phyloP scores from a whole-genome alignment of 2,113 vertebrate genomes.

The Callorhinus ursinus region DNA sequence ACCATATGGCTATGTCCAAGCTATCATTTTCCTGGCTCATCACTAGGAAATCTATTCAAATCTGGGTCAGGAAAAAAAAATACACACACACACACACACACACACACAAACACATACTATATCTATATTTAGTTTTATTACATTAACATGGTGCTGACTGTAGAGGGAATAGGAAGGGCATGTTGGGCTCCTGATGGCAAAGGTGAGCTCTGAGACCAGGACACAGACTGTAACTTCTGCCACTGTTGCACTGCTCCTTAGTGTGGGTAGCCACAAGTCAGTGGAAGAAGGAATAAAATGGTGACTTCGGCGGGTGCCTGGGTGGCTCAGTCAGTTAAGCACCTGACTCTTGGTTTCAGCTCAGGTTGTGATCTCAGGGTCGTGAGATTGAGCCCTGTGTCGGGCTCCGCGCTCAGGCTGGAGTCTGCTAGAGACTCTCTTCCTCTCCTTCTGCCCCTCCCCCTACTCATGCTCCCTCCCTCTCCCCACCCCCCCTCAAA shows the following conservation, averaged over 20 bases:
- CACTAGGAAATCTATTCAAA: not conserved
- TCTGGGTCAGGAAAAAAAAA: not conserved
- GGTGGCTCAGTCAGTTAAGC: not conserved
- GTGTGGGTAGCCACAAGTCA: not conserved
- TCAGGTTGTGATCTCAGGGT: not conserved
- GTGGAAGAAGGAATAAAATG: not conserved
- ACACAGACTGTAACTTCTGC: not conserved
- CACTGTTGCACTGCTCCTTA: not conserved
- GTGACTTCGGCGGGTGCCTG: not conserved
- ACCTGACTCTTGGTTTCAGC: not conserved
- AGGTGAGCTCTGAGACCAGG: not conserved
- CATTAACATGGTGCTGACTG: not conserved
- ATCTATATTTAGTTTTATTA: not conserved
- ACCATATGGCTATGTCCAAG: not conserved
- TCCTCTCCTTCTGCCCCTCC: not conserved
- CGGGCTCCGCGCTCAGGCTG: rapidly evolving
- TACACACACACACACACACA: not conserved
- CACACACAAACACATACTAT: not conserved
- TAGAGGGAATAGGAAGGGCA: not conserved
- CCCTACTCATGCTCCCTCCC: not conserved
- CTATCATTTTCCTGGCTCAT: not conserved
- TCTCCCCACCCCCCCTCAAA: not conserved
- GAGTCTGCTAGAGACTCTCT: not conserved
- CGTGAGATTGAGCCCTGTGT: not conserved
- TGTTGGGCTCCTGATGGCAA: not conserved